Evolutionary conservation across 2,113 vertebrate species (phyloP).

Genomic region (Cyanocitta stelleri): DNA sequence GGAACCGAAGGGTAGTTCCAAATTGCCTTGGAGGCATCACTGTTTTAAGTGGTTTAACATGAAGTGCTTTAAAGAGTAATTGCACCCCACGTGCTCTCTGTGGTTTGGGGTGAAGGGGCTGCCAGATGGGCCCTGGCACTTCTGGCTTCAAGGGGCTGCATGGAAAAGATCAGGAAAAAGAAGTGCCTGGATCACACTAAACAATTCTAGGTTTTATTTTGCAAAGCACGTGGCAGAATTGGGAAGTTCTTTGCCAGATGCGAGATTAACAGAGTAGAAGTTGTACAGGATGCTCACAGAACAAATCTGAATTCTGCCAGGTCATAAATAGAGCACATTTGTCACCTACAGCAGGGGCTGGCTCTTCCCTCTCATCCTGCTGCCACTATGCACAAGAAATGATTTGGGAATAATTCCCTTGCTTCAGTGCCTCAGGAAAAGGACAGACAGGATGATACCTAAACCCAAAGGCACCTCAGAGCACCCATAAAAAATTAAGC

Average conservation of each 20-base stretch:
- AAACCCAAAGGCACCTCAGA: neutral
- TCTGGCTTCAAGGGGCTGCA: neutral
- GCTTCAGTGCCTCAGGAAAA: neutral
- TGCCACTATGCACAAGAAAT: neutral
- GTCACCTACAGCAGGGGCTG: neutral
- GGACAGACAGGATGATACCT: neutral
- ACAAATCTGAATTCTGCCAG: neutral
- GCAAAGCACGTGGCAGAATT: neutral
- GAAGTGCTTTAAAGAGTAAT: neutral
- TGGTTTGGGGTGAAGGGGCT: neutral
- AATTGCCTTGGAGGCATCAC: neutral
- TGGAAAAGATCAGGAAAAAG: neutral
- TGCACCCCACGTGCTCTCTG: neutral
- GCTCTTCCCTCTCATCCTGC: neutral
- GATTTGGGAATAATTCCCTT: neutral
- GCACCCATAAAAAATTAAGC: neutral
- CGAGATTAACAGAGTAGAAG: neutral
- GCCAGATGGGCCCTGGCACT: neutral
- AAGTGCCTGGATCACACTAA: neutral
- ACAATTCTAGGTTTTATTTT: neutral
- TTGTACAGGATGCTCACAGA: neutral
- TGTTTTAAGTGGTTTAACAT: neutral
- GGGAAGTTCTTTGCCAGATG: neutral
- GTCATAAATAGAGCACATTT: neutral
- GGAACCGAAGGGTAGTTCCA: neutral